These are phyloP conservation scores for Eriocheir sinensis DNA, from an alignment of 1,140 invertebrate genomes.

Conservation along the genomic window DNA sequence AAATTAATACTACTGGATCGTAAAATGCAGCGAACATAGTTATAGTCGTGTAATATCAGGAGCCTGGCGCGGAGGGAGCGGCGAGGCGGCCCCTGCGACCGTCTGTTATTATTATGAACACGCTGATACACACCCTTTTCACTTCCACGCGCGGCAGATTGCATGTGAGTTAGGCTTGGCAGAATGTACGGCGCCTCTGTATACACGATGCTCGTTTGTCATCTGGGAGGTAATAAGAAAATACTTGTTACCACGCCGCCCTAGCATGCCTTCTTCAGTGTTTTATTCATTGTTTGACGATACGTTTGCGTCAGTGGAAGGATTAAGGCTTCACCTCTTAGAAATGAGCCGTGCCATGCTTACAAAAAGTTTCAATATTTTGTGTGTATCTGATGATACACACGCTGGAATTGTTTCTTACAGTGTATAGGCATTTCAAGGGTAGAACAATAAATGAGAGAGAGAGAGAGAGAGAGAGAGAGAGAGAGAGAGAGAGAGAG, in stretches of 20 bases:
- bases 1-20: conserved; percentile 27
- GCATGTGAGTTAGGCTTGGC: background rate
- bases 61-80: background rate
- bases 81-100: background rate
- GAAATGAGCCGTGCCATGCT: too few relatives aligned
- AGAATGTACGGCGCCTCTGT: background rate
- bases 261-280: background rate
- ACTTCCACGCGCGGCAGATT: background rate
- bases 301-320: too few relatives aligned
- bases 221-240: background rate
- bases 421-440: too few relatives aligned
- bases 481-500: too few relatives aligned
- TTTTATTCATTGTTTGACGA: too few relatives aligned
- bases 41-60: background rate
- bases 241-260: background rate
- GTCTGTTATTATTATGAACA: background rate
- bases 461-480: too few relatives aligned
- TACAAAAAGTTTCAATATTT: too few relatives aligned
- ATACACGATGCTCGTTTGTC: background rate
- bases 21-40: background rate
- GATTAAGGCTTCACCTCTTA: too few relatives aligned
- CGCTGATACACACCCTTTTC: background rate
- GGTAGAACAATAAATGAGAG: too few relatives aligned
- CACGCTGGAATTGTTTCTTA: too few relatives aligned
- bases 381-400: too few relatives aligned